Conservation (phyloP, 2,113 vertebrate species). For the Callipepla squamata region DNA sequence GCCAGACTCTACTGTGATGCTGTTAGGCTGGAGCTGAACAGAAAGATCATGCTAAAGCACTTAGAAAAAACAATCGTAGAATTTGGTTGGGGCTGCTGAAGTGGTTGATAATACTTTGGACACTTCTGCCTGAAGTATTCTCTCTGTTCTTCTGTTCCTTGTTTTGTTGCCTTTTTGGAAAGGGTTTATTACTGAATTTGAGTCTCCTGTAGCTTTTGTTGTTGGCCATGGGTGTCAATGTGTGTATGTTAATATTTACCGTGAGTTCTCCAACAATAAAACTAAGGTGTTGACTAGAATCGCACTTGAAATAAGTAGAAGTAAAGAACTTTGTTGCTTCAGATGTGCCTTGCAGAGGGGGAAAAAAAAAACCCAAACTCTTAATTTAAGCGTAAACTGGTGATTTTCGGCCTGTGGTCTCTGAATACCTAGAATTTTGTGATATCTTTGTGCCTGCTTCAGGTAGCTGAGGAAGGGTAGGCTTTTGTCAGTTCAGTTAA, state of each 20-base stretch:
- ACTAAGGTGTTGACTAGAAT: not conserved
- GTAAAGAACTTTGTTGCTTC: not conserved
- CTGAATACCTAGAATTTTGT: not conserved
- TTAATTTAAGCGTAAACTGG: not conserved
- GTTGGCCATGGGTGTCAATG: rapidly evolving
- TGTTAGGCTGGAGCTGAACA: rapidly evolving
- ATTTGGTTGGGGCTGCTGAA: not conserved
- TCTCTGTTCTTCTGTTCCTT: not conserved
- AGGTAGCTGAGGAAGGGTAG: not conserved
- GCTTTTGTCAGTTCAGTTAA: not conserved
- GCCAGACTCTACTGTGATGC: rapidly evolving
- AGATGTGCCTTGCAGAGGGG: too few relatives aligned
- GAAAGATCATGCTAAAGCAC: rapidly evolving
- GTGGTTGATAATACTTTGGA: too few relatives aligned
- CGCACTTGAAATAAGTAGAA: too few relatives aligned
- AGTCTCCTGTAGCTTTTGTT: not conserved
- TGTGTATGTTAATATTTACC: not conserved
- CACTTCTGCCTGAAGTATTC: not conserved
- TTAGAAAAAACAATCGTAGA: rapidly evolving
- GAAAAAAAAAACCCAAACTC: not conserved
- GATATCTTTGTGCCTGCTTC: not conserved
- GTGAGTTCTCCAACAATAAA: not conserved
- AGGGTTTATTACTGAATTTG: not conserved
- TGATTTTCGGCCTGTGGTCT: not conserved
- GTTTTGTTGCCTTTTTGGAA: not conserved